phyloP scores from a whole-genome alignment of 2,888 invertebrate species.

The Tineola bisselliella region DNA sequence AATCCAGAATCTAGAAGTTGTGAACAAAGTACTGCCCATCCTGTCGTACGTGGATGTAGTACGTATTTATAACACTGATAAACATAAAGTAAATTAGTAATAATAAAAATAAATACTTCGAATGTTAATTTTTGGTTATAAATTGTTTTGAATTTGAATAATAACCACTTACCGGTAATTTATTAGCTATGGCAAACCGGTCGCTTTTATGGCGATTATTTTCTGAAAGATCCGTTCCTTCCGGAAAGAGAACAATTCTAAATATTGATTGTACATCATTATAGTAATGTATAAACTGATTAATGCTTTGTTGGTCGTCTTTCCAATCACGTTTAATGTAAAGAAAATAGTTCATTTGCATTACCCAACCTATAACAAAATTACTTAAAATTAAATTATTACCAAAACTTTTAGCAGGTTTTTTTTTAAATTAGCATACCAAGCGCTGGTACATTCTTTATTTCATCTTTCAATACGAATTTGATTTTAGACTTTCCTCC shows the following conservation, averaged over 20 bases:
- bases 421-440: slow-evolving; percentile 59
- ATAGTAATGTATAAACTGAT: slow-evolving; percentile 78
- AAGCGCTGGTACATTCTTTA: slow-evolving; percentile 84
- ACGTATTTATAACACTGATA: slow-evolving; percentile 74
- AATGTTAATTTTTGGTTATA: neutral
- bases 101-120: neutral
- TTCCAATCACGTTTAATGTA: slow-evolving; percentile 87
- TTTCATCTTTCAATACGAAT: slow-evolving; percentile 85
- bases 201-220: slow-evolving; percentile 76
- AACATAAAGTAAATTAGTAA: neutral
- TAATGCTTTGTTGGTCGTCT: slow-evolving; percentile 74
- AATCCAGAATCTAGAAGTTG: slow-evolving; percentile 69
- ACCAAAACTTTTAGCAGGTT: too few relatives aligned
- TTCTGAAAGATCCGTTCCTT: slow-evolving; percentile 85
- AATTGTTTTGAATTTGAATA: too few relatives aligned
- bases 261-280: slow-evolving; percentile 70
- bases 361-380: slow-evolving; percentile 76
- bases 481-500: slow-evolving; percentile 72
- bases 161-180: slow-evolving; percentile 64
- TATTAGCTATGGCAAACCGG: slow-evolving; percentile 73
- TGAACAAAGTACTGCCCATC: slow-evolving; percentile 72
- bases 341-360: slow-evolving; percentile 87
- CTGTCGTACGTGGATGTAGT: slow-evolving; percentile 88
- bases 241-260: slow-evolving; percentile 85
- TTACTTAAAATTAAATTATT: too few relatives aligned